Percentiles rank a stretch among this genome's conserved stretches.
Conservation (phyloP, 2,797 vertebrate species). For the Sorex maritimensis region DNA sequence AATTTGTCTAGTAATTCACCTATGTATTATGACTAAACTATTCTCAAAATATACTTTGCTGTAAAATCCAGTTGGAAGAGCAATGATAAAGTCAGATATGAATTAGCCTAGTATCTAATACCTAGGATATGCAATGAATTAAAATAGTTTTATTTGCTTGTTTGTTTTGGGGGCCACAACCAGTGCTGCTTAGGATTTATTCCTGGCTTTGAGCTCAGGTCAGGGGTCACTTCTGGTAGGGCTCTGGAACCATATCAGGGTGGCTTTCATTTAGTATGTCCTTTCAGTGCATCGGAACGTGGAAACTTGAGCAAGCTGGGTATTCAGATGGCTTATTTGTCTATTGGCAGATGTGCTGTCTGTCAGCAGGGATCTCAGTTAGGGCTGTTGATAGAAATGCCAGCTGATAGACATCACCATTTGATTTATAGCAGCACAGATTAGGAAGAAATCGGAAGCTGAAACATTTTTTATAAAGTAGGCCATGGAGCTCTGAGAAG, state of each 20-base stretch:
- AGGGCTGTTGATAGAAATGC: not conserved
- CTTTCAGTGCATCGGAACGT: not conserved
- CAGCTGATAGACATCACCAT: not conserved
- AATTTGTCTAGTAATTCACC: not conserved
- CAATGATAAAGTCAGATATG: not conserved
- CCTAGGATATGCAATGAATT: not conserved
- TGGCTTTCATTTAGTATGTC: not conserved
- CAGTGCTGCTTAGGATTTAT: no score
- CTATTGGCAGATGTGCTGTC: not conserved
- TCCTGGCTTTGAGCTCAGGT: no score
- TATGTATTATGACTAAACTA: slow-evolving; percentile 30
- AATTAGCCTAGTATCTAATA: not conserved
- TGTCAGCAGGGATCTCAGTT: not conserved
- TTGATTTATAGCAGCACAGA: not conserved
- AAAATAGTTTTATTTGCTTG: no score
- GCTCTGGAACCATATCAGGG: no score
- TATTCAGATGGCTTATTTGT: not conserved
- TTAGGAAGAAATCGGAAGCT: not conserved
- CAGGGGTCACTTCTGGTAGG: no score
- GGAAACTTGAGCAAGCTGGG: not conserved
- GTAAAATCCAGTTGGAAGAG: not conserved
- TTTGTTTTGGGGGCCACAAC: no score
- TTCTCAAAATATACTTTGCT: not conserved
- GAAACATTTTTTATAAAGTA: not conserved
- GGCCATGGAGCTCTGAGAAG: not conserved